Evolutionary conservation across 2,888 invertebrate species (phyloP).

Genomic region (Eurois occulta): DNA sequence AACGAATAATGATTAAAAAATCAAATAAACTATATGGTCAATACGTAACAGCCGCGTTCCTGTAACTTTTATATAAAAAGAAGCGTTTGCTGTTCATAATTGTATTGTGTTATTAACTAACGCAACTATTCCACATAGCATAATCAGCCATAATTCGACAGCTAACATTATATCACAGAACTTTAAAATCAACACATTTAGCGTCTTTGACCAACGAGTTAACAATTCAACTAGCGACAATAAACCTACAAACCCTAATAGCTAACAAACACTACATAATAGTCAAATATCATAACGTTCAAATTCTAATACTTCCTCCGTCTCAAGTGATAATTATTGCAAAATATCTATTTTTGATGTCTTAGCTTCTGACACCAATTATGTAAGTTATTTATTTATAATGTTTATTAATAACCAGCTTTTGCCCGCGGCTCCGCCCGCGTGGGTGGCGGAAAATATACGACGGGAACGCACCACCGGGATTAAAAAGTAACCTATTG

Average conservation of each 20-base stretch:
- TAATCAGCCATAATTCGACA: too few species aligned
- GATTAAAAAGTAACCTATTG: too few species aligned
- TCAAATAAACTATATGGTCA: neutral
- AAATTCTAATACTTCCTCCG: slow-evolving; percentile 23
- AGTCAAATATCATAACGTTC: slow-evolving; percentile 17
- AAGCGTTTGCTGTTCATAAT: neutral
- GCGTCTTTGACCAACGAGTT: neutral
- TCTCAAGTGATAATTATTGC: slow-evolving; percentile 18
- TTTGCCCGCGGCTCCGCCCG: too few species aligned
- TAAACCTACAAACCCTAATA: slow-evolving; percentile 46
- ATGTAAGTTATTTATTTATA: slow-evolving; percentile 27
- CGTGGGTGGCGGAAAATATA: too few species aligned
- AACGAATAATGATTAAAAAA: neutral
- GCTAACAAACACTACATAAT: slow-evolving; percentile 34
- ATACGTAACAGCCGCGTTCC: neutral
- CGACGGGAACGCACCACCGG: too few species aligned
- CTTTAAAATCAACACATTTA: neutral
- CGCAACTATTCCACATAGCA: too few species aligned
- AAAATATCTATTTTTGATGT: slow-evolving; percentile 12
- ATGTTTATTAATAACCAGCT: slow-evolving; percentile 30
- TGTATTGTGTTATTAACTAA: neutral
- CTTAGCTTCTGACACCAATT: slow-evolving; percentile 25
- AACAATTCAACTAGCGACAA: neutral
- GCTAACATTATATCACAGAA: neutral
- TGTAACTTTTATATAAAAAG: neutral